Percentiles rank a stretch among this genome's conserved stretches.
Conservation (phyloP, 2,113 vertebrate species). For the Ia io region DNA sequence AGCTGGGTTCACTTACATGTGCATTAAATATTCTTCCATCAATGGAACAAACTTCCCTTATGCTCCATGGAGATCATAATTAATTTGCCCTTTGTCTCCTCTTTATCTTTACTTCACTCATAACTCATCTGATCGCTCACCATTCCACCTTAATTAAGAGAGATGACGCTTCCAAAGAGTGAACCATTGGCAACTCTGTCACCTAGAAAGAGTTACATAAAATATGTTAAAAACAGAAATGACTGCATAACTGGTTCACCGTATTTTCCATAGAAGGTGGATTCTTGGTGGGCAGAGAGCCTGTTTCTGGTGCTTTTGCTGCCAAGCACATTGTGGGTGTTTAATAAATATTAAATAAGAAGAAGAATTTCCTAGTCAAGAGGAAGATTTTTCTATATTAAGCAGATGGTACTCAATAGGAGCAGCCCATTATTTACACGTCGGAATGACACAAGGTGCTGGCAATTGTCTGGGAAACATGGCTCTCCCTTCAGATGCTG, state of each 20-base stretch:
- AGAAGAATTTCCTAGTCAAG: slow-evolving; percentile 82
- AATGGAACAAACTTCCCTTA: background rate
- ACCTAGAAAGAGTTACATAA: slow-evolving; percentile 21
- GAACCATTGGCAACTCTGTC: background rate
- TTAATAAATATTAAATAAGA: slow-evolving; percentile 73
- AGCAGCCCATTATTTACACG: slow-evolving; percentile 75
- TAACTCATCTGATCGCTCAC: background rate
- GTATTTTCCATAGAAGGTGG: slow-evolving; percentile 48
- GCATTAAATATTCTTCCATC: background rate
- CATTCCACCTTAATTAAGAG: background rate
- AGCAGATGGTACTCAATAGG: slow-evolving; percentile 79
- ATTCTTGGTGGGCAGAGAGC: slow-evolving; percentile 44
- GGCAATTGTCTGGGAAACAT: slow-evolving; percentile 57
- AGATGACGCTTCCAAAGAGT: slow-evolving; percentile 4
- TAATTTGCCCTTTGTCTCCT: background rate
- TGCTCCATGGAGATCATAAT: background rate
- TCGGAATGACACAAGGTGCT: slow-evolving; percentile 66
- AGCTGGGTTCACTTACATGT: background rate
- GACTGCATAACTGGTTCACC: slow-evolving; percentile 44
- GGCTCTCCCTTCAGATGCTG: slow-evolving; percentile 57
- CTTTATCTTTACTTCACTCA: background rate
- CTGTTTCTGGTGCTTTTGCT: slow-evolving; percentile 43
- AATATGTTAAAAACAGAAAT: slow-evolving; percentile 52
- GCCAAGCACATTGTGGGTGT: slow-evolving; percentile 62
- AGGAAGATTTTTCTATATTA: slow-evolving; percentile 79